phyloP scores from a whole-genome alignment of 92 coral and sea anemone species.

The Pocillopora grandis region DNA sequence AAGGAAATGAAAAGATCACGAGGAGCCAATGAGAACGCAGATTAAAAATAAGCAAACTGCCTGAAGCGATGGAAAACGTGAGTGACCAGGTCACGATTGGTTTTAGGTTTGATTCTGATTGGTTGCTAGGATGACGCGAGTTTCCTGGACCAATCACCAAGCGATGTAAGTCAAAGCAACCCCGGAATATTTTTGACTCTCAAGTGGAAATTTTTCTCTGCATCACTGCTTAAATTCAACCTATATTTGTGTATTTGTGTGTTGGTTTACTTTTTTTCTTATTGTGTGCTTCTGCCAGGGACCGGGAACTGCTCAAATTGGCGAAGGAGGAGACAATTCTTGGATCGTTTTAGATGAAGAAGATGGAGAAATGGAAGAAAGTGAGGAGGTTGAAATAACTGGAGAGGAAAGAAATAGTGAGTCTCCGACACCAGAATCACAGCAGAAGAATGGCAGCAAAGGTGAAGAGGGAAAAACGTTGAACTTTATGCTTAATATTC shows the following conservation, averaged over 20 bases:
- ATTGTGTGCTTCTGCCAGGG: conserved; percentile 55
- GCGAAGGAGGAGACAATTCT: conserved; percentile 81
- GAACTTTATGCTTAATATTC: neutral
- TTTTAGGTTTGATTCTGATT: too few species aligned
- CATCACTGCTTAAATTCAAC: neutral
- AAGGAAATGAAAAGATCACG: too few species aligned
- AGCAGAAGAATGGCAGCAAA: conserved; percentile 8
- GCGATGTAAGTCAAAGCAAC: too few species aligned
- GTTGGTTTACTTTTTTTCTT: neutral
- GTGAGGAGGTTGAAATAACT: conserved; percentile 46
- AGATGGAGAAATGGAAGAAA: conserved; percentile 55
- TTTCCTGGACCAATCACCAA: too few species aligned
- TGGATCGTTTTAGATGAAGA: conserved; percentile 68
- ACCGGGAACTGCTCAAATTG: conserved; percentile 90
- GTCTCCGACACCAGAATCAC: neutral
- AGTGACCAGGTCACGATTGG: too few species aligned
- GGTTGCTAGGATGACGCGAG: too few species aligned
- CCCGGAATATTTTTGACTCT: too few species aligned
- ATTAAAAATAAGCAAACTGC: too few species aligned
- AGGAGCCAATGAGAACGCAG: too few species aligned
- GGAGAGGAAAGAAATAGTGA: neutral
- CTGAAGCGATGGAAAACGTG: too few species aligned
- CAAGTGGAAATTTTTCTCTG: too few species aligned
- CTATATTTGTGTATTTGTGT: neutral
- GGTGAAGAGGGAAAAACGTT: neutral